phyloP scores from a whole-genome alignment of 1,140 invertebrate species.

The Lepidurus packardi region DNA sequence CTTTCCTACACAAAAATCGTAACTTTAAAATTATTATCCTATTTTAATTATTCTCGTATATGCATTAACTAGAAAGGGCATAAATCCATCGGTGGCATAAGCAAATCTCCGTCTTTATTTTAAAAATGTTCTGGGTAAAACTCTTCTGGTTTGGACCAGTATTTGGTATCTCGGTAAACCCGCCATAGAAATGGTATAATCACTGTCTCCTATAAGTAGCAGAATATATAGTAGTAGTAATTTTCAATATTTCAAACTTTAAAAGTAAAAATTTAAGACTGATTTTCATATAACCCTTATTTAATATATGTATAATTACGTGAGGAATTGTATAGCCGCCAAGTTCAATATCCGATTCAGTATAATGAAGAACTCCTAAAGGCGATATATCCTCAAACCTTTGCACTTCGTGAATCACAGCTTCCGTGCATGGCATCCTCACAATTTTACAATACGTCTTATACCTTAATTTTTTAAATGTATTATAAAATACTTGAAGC shows the following conservation, averaged over 20 bases:
- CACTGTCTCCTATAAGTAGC: neutral
- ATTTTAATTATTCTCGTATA: neutral
- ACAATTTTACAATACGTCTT: neutral
- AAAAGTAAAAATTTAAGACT: neutral
- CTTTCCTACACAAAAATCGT: neutral
- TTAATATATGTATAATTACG: neutral
- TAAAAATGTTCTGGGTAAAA: constrained; percentile 29
- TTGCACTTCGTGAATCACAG: constrained; percentile 24
- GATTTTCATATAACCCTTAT: no score
- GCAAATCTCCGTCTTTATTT: neutral
- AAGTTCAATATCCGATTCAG: neutral
- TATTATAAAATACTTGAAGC: constrained; percentile 1
- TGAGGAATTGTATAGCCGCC: neutral
- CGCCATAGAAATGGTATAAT: neutral
- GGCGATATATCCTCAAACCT: constrained; percentile 14
- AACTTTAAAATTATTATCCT: neutral
- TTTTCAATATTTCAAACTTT: neutral
- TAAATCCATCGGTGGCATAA: neutral
- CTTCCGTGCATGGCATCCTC: constrained; percentile 19
- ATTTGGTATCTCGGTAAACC: constrained; percentile 10
- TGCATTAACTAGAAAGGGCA: neutral
- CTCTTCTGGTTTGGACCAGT: constrained; percentile 23
- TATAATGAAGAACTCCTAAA: neutral
- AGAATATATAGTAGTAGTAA: neutral
- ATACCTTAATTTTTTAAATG: neutral